Base-by-base conservation (phyloP, 2,113 vertebrate genomes). In the Narcine bancroftii region DNA sequence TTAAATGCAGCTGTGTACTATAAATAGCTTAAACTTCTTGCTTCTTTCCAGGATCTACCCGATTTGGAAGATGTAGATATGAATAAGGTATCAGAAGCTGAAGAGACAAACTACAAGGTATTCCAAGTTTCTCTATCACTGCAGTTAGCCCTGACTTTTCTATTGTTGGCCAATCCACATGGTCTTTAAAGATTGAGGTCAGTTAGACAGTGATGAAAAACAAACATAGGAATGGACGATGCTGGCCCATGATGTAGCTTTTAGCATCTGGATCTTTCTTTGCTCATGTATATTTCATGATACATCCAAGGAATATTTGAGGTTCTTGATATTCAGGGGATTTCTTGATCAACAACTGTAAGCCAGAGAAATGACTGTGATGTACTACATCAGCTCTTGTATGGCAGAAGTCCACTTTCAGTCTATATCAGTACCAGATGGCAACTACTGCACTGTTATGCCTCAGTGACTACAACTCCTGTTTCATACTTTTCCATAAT, bases 31-130 rank as follows among this genome's bases (percentile, higher is more conserved):
- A 33, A 87, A 56, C 33, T 87, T 93, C 6, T 2, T 92, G 93
- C 83, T 92, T 92, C 94, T 77, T 94, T 93, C 73, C 75, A 97
- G 97, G 97, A 99, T 85, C 95, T 99, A 87, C 98, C 98, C 0
- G 98, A 99, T 94, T 95, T 99, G 93, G 97, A 99, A 93, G 97
- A 98, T 7, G 56, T 94, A 26, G 95, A 96, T 53, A 6, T 92
- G 2, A 91, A 76, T 0, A 92, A 94, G 0, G 53, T 66, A 24
- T 0, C 63, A 29, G 15, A 29, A 0, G 92, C 69, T 87, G 94
- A 94, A 2, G 92, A 94, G 9, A 13, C 89, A 53, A 92, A 92
- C 92, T 93, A 92, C 72, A 93, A 96, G 94, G 95, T 95, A 93
- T 87, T 17, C 73, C 9, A 53, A 60, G 3, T 63, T 87, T 60